Evolutionary conservation across 2,113 vertebrate species (phyloP).

Genomic region (Grus americana): DNA sequence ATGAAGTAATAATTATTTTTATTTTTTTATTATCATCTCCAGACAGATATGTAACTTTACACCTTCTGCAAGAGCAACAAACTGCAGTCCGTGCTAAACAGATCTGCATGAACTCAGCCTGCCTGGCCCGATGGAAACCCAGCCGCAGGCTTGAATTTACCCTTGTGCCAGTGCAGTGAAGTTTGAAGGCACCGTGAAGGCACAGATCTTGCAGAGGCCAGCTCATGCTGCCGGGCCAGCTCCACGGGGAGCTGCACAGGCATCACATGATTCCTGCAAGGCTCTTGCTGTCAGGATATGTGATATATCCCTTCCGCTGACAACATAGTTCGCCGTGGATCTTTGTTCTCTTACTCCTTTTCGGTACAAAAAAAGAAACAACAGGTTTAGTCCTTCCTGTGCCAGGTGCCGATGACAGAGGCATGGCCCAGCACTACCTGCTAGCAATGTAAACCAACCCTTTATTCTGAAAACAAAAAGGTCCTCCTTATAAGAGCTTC

Average conservation of each 20-base stretch:
- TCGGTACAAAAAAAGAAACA: background rate
- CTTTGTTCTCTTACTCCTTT: background rate
- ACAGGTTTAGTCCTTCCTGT: background rate
- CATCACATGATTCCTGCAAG: background rate
- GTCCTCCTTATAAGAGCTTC: background rate
- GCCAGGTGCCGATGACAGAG: background rate
- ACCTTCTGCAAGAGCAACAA: background rate
- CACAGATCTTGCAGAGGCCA: accelerated
- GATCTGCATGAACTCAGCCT: background rate
- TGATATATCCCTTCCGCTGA: background rate
- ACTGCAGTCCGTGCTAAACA: background rate
- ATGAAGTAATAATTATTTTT: background rate
- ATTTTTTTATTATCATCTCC: background rate
- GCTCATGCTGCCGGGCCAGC: background rate
- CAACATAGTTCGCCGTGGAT: background rate
- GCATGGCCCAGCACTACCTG: background rate
- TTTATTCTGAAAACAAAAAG: background rate
- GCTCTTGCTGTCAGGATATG: background rate
- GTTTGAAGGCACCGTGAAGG: background rate
- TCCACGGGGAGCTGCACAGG: accelerated
- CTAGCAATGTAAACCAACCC: background rate
- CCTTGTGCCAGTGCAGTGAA: background rate
- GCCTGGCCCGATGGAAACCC: background rate
- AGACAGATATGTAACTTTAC: background rate
- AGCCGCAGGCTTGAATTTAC: background rate